Percentiles rank a stretch among this genome's conserved stretches.
Conservation (phyloP, 2,888 invertebrate genomes). For the Leptopilina drosophilae region DNA sequence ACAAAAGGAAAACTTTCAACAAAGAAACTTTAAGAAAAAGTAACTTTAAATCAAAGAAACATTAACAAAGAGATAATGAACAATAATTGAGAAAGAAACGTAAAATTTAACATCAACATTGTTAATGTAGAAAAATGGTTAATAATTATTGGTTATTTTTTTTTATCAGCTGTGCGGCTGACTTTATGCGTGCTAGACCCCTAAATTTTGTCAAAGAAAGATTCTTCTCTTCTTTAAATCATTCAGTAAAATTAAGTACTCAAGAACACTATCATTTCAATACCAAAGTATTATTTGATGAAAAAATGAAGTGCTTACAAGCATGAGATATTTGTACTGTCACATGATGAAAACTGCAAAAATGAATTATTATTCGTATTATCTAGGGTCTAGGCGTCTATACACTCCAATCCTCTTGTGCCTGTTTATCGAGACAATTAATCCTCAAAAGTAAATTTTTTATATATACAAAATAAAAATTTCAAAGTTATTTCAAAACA, state of each 20-base stretch:
- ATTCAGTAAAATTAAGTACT: slow-evolving; percentile 25
- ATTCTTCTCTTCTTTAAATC: not conserved
- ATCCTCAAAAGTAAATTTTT: slow-evolving; percentile 44
- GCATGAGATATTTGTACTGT: slow-evolving; percentile 38
- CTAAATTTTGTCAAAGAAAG: slow-evolving; percentile 54
- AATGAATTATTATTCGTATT: slow-evolving; percentile 45
- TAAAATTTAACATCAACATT: not conserved
- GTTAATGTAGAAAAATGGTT: slow-evolving; percentile 16
- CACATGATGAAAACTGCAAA: slow-evolving; percentile 13
- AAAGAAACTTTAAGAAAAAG: too few species aligned
- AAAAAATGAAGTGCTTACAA: slow-evolving; percentile 45
- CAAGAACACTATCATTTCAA: slow-evolving; percentile 23
- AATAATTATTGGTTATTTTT: slow-evolving; percentile 61
- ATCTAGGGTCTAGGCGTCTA: slow-evolving; percentile 65
- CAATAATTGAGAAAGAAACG: not conserved
- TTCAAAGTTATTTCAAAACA: too few species aligned
- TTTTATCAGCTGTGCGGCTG: slow-evolving; percentile 73
- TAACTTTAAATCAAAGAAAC: not conserved
- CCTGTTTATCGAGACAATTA: slow-evolving; percentile 55
- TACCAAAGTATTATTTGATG: slow-evolving; percentile 35
- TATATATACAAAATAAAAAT: slow-evolving; percentile 39
- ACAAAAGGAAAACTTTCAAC: too few species aligned
- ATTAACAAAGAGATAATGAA: not conserved
- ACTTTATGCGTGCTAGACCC: slow-evolving; percentile 68
- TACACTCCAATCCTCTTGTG: slow-evolving; percentile 72